Evolutionary conservation across 2,797 vertebrate genomes (phyloP).

Genomic region (Kryptolebias ocellatus): DNA sequence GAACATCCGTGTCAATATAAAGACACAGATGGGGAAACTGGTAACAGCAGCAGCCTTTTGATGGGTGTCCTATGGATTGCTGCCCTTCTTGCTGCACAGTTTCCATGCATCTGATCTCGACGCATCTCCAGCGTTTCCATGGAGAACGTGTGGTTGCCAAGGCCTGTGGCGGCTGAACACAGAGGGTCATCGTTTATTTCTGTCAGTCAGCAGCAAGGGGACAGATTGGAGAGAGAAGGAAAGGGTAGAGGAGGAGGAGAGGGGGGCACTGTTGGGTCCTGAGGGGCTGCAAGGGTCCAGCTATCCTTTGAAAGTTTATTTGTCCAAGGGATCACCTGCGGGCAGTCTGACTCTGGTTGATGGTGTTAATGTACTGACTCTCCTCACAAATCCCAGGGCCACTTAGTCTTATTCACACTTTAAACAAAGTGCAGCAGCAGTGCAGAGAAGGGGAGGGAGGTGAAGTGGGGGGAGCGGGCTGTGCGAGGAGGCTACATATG

Average conservation of each 20-base stretch:
- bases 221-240: slow-evolving; percentile 19
- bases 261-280: slow-evolving; percentile 22
- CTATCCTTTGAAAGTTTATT: slow-evolving; percentile 63
- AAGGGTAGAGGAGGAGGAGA: background rate
- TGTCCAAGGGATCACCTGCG: slow-evolving; percentile 56
- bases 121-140: slow-evolving; percentile 74
- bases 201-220: slow-evolving; percentile 61
- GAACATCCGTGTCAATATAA: slow-evolving; percentile 16
- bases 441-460: slow-evolving; percentile 1
- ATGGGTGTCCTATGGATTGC: slow-evolving; percentile 53
- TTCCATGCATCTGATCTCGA: slow-evolving; percentile 56
- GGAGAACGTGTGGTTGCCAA: slow-evolving; percentile 81
- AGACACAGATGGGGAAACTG: slow-evolving; percentile 35
- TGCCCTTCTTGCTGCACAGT: slow-evolving; percentile 33
- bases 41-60: slow-evolving; percentile 54
- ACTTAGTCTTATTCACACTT: slow-evolving; percentile 62
- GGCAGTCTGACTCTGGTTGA: slow-evolving; percentile 37
- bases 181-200: slow-evolving; percentile 83
- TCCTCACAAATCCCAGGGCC: slow-evolving; percentile 42
- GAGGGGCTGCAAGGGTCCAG: slow-evolving; percentile 26
- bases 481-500: slow-evolving; percentile 65
- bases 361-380: slow-evolving; percentile 67
- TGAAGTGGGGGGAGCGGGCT: background rate
- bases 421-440: slow-evolving; percentile 56
- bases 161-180: slow-evolving; percentile 70